Evolutionary conservation across 30 jellyfish, hydroid and myxozoan genomes (phyloP), one percentile per base, ranked within the genome.

Genomic region (Hydra vulgaris): DNA sequence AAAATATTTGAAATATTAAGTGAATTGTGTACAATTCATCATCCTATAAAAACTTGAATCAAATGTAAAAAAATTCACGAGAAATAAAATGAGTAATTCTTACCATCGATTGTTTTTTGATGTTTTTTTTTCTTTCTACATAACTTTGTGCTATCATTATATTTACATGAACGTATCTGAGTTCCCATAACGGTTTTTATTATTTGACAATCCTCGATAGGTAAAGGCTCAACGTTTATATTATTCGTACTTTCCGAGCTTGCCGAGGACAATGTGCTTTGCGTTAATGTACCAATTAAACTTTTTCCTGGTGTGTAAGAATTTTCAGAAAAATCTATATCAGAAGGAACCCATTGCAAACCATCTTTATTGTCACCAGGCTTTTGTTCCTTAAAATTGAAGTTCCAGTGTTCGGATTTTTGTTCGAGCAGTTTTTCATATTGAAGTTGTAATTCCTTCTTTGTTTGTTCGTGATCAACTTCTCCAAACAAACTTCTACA

Each of bases 401-500:
- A 78, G 25, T 78, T 78, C 85, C 85, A 78, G 21, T 53, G 69
- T 7, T 78, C 69, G 27, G 85, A 20, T 61, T 78, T 78, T 55
- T 21, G 22, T 18, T 78, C 80, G 8, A 78, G 27, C 22, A 25
- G 15, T 53, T 78, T 75, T 54, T 78, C 54, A 7, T 17, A 27
- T 78, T 78, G 79, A 1, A 23, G 27, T 78, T 78, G 54, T 16
- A 78, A 27, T 18, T 78, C 85, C 54, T 52, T 54, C 26, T 78
- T 78, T 23, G 66, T 61, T 61, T 78, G 79, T 15, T 78, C 85
- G 25, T 78, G 85, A 56, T 78, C 85, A 20, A 78, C 85, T 52
- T 54, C 79, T 3, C 85, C 85, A 53, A 78, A 78, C 15, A 78
- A 66, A 53, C 25, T 78, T 52, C 85, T 18, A 78, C 85, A 53